Evolutionary conservation across 2,888 invertebrate species (phyloP).

Genomic region (Thereva nobilitata): DNA sequence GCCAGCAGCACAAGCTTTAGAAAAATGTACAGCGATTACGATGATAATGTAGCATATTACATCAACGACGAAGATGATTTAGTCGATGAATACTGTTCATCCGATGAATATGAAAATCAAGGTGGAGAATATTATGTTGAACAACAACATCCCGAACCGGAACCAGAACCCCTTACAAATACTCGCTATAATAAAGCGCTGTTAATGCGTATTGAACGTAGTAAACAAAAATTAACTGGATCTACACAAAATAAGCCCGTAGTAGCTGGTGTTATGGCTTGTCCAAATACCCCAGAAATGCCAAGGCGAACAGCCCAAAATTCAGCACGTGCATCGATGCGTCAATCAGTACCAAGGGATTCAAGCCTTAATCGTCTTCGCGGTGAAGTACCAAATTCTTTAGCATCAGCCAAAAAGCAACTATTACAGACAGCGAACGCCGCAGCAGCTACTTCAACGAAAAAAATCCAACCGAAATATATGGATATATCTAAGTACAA

Average conservation of each 20-base stretch:
- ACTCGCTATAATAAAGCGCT: conserved; percentile 75
- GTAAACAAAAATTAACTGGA: conserved; percentile 54
- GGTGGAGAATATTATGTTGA: conserved; percentile 48
- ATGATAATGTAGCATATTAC: conserved; percentile 56
- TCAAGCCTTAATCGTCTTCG: conserved; percentile 56
- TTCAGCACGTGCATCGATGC: conserved; percentile 47
- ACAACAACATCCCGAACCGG: conserved; percentile 44
- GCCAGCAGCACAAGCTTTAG: conserved; percentile 58
- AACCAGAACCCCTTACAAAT: conserved; percentile 56
- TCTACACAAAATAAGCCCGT: conserved; percentile 41
- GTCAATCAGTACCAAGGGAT: conserved; percentile 58
- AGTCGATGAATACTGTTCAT: conserved; percentile 40
- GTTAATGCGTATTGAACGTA: conserved; percentile 63
- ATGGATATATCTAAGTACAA: conserved; percentile 68
- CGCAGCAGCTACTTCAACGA: conserved; percentile 36
- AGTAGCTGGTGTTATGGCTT: conserved; percentile 52
- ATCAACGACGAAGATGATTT: conserved; percentile 57
- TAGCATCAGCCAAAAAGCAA: conserved; percentile 57
- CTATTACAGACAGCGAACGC: conserved; percentile 54
- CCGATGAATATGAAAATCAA: conserved; percentile 48
- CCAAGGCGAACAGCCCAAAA: conserved; percentile 55
- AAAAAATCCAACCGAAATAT: conserved; percentile 59
- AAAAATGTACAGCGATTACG: conserved; percentile 55
- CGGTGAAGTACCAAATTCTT: conserved; percentile 55
- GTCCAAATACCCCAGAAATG: conserved; percentile 65